Percentiles rank a stretch among this genome's conserved stretches.
Conservation (phyloP, 1,140 invertebrate genomes). For the Bombus superbus region DNA sequence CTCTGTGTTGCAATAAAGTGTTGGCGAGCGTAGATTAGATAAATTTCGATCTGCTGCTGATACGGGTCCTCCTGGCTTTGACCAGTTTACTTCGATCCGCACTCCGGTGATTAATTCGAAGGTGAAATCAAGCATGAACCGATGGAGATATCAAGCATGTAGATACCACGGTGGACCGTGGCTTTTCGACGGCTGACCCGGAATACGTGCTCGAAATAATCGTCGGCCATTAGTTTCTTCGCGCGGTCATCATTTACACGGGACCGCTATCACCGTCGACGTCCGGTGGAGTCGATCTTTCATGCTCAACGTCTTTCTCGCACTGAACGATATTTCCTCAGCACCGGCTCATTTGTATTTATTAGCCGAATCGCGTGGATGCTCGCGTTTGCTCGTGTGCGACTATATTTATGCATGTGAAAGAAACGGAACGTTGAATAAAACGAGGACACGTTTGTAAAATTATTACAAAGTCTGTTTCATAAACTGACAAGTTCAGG, state of each 20-base stretch:
- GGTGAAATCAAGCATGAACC: slow-evolving; percentile 34
- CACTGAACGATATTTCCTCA: slow-evolving; percentile 25
- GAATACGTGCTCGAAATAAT: slow-evolving; percentile 38
- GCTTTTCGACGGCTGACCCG: slow-evolving; percentile 31
- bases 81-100: no score
- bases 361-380: slow-evolving; percentile 21
- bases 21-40: no score
- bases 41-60: no score
- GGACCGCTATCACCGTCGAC: slow-evolving; percentile 23
- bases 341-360: slow-evolving; percentile 36
- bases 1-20: no score
- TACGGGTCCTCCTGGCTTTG: no score
- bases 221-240: slow-evolving; percentile 34
- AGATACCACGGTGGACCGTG: neutral
- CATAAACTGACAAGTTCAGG: neutral
- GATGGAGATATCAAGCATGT: no score
- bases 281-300: slow-evolving; percentile 17
- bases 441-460: neutral
- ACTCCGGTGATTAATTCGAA: neutral
- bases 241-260: slow-evolving; percentile 40
- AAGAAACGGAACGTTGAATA: neutral
- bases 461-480: neutral
- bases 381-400: no score
- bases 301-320: slow-evolving; percentile 27
- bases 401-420: neutral